Conservation (phyloP, 2,113 vertebrate genomes). For the Machaerirhynchus nigripectus region DNA sequence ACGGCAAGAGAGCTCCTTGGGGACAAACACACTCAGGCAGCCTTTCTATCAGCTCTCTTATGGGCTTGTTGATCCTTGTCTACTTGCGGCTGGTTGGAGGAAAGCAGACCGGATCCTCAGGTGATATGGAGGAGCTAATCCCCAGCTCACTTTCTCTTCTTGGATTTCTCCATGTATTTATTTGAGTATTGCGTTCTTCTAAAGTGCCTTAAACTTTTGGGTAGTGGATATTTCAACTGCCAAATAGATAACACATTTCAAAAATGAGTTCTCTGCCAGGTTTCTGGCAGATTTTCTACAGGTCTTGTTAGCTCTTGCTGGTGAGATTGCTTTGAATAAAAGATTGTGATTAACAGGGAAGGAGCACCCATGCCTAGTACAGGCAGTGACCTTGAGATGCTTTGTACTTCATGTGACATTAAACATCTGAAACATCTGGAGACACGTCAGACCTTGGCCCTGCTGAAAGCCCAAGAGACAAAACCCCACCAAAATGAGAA, state of each 20-base stretch:
- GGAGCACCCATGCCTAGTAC: not conserved
- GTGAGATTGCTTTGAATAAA: not conserved
- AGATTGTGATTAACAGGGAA: not conserved
- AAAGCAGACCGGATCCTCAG: not conserved
- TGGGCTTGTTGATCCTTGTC: not conserved
- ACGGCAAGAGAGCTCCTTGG: not conserved
- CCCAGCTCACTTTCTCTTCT: not conserved
- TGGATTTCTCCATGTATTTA: not conserved
- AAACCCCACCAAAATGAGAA: not conserved
- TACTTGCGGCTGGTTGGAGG: not conserved
- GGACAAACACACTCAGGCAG: not conserved
- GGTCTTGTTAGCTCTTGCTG: not conserved
- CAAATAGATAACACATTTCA: not conserved
- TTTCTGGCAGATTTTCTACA: not conserved
- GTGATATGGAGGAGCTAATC: not conserved
- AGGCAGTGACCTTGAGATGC: not conserved
- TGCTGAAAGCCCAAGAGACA: not conserved
- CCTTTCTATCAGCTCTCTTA: not conserved
- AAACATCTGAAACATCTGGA: not conserved
- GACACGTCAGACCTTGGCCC: fast-evolving
- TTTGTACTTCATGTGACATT: not conserved
- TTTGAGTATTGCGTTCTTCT: not conserved
- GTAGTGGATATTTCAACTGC: not conserved
- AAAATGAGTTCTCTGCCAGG: not conserved
- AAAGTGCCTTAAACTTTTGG: not conserved